Evolutionary conservation across 2,113 vertebrate species (phyloP), one percentile per base, ranked within the genome.

Genomic region (Megaceryle torquata): DNA sequence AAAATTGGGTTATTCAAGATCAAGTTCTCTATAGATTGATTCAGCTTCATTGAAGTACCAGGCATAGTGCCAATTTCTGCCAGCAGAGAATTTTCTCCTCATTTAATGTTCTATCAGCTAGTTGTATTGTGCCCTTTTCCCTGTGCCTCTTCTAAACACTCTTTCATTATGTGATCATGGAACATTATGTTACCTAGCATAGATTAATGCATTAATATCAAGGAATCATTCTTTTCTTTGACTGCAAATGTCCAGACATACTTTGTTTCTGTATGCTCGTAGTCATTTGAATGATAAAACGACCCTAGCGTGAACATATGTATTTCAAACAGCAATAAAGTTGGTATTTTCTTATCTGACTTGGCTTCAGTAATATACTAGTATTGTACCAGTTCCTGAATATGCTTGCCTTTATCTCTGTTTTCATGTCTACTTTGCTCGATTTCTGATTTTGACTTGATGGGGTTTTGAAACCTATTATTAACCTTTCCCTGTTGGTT

Each of bases 51-150:
- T 94, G 68, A 90, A 57, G 43, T 72, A 65, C 21, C 24, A 91
- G 90, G 82, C 76, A 65, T 8, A n/a, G 57, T 71, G 60, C 79
- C 88, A 91, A 0, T 50, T 83, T 76, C 79, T 88, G 71, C n/a
- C 75, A 93, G 51, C 41, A 86, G 75, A 85, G 70, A 80, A 88
- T 88, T 93, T 94, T 89, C 67, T 77, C 64, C 21, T 90, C 50
- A 25, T 91, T 88, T 90, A 56, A 80, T 12, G 67, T 72, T 93
- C 61, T 75, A 13, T 72, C 39, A 71, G 43, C 39, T 89, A 11
- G 1, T 16, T 76, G 48, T 41, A n/a, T 53, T 82, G 48, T 89
- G 50, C 46, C 37, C n/a, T 91, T 90, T 95, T 86, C 33, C 28
- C 16, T 50, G 35, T 82, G 26, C 46, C n/a, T 89, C n/a, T 88